These are phyloP conservation scores for Halichondria panicea DNA, from an alignment of 37 sponge, comb jelly and placozoan genomes.

Conservation along the genomic window DNA sequence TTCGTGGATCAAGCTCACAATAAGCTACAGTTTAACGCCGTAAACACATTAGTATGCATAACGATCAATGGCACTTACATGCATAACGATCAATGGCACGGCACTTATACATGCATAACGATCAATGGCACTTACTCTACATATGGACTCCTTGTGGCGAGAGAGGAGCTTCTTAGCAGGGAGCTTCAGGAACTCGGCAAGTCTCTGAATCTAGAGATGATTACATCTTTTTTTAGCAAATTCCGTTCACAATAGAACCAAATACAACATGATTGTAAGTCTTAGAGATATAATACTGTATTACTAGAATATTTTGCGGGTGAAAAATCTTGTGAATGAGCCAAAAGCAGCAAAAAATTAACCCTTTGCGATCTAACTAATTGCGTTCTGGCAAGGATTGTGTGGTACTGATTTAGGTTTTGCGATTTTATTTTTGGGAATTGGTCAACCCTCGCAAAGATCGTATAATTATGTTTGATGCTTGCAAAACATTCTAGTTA, in stretches of 20 bases:
- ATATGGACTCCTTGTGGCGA: constrained; percentile 16
- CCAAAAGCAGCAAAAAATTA: too few species aligned
- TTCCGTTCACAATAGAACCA: too few species aligned
- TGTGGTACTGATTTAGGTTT: too few species aligned
- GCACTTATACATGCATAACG: not conserved
- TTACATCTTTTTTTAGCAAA: too few species aligned
- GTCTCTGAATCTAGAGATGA: constrained; percentile 8
- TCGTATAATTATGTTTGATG: too few species aligned
- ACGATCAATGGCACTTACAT: not conserved
- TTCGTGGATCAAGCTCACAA: constrained; percentile 10
- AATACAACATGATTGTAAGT: not conserved
- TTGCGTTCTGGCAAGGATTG: too few species aligned
- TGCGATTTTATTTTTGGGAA: too few species aligned
- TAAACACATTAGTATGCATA: not conserved
- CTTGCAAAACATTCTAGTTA: too few species aligned
- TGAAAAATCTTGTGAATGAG: too few species aligned
- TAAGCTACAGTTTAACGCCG: not conserved
- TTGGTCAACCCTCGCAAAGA: too few species aligned
- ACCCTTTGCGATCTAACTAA: too few species aligned
- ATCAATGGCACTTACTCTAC: constrained; percentile 9
- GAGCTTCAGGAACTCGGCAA: constrained; percentile 12
- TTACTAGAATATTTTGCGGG: too few species aligned
- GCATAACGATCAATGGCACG: not conserved
- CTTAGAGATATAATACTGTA: not conserved
- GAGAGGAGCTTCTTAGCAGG: constrained; percentile 25